Base-by-base conservation (phyloP, 2,113 vertebrate species). In the Muntiacus muntjak region DNA sequence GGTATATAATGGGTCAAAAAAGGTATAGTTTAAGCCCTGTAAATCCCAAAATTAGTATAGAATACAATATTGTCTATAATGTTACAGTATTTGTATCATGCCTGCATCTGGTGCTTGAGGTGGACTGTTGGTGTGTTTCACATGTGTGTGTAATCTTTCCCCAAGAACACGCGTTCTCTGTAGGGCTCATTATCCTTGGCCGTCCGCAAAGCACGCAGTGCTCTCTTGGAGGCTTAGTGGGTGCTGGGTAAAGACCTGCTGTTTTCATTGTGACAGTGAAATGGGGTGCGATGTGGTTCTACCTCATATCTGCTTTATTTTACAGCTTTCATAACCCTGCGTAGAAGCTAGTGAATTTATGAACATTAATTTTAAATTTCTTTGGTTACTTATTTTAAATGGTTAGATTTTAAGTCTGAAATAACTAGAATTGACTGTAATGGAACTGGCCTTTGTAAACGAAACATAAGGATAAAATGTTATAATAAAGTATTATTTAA, bases 371-470 rank as follows among this genome's bases (percentile, higher is more conserved):
- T 96, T 95, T 47, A 79, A 71, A 67, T 88, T 94, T 89, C 17
- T 87, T 98, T 94, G 50, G 30, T 78, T 96, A 90, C 45, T 89
- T 86, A 97, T 52, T 9, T 79, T 90, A 95, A 88, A 23, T 95
- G 60, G 25, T 88, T 93, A 79, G 47, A 13, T 88, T 97, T 94
- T 76, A 94, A 91, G n/a, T 90, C 94, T 94, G 50, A 92, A 87
- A 58, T 76, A 79, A 19, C 33, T 90, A 85, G 28, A 47, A 84
- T 82, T 96, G 33, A 90, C 15, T 81, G 21, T 94, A 79, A 96
- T 43, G 81, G 7, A 26, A 7, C 25, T 25, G 60, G 2, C 13
- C 57, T 97, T 95, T 79, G 47, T 81, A 88, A 96, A 94, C 62
- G 52, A 86, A 26, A 11, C 21, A 0, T 33, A 57, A 79, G 83